phyloP scores from a whole-genome alignment of 2,797 vertebrate species.

The Argya squamiceps region DNA sequence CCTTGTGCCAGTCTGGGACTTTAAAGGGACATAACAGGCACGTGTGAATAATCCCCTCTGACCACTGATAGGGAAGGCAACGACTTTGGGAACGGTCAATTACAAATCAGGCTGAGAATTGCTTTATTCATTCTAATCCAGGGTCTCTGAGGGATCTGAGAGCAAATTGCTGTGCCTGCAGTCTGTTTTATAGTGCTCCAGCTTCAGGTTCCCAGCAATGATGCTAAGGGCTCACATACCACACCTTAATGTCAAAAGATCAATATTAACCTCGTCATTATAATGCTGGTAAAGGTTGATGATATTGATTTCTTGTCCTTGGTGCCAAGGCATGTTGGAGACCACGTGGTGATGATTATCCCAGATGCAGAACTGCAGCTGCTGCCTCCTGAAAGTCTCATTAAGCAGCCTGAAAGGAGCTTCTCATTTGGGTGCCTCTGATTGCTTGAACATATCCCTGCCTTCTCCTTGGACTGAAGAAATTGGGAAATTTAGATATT shows the following conservation, averaged over 20 bases:
- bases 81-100: background rate
- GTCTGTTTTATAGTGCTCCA: background rate
- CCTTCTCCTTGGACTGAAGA: background rate
- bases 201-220: background rate
- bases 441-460: background rate
- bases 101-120: background rate
- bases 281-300: background rate
- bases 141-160: background rate
- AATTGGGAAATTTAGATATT: background rate
- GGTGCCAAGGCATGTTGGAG: background rate
- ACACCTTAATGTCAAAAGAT: background rate
- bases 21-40: background rate
- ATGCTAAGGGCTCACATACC: background rate
- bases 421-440: background rate
- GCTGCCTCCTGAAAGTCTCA: background rate
- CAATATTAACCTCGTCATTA: background rate
- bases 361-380: background rate
- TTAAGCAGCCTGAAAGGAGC: background rate
- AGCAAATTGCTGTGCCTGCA: background rate
- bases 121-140: background rate
- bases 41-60: background rate
- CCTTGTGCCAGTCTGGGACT: background rate
- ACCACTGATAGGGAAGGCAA: background rate
- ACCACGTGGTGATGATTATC: background rate
- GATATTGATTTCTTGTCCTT: constrained; percentile 3